Percentiles rank a stretch among this genome's conserved stretches.
These are phyloP conservation scores for Troides helena DNA, from an alignment of 2,888 invertebrate genomes.

Conservation along the genomic window DNA sequence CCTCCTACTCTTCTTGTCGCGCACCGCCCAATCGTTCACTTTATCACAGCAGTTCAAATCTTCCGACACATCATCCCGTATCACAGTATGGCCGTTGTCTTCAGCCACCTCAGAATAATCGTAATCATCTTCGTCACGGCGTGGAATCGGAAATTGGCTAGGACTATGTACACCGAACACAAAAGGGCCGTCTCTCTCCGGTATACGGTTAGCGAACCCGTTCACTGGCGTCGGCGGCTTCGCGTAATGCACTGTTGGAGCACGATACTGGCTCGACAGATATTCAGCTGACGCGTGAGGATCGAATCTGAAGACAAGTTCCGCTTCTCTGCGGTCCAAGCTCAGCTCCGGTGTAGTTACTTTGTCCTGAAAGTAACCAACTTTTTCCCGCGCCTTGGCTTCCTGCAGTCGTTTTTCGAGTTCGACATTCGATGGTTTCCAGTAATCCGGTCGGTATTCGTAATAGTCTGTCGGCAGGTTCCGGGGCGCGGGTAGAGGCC, in stretches of 20 bases:
- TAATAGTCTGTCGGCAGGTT: conserved; percentile 55
- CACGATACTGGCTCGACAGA: conserved; percentile 67
- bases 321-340: conserved; percentile 71
- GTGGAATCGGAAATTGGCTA: conserved; percentile 70
- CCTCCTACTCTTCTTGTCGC: conserved; percentile 68
- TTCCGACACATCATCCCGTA: conserved; percentile 67
- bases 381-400: conserved; percentile 68
- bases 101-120: conserved; percentile 75
- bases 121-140: conserved; percentile 70
- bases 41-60: conserved; percentile 77
- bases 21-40: conserved; percentile 75
- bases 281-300: conserved; percentile 71
- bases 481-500: conserved; percentile 62
- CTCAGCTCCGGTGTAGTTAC: conserved; percentile 66
- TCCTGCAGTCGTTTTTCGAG: conserved; percentile 71
- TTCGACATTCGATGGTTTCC: conserved; percentile 76
- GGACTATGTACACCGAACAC: conserved; percentile 82
- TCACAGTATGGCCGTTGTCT: conserved; percentile 63
- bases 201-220: conserved; percentile 66
- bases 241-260: conserved; percentile 68
- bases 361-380: conserved; percentile 75
- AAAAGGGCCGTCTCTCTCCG: conserved; percentile 80
- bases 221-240: conserved; percentile 70
- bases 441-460: conserved; percentile 66
- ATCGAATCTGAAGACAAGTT: conserved; percentile 74